Base-by-base conservation (phyloP, 2,113 vertebrate species). In the Toxostoma redivivum region DNA sequence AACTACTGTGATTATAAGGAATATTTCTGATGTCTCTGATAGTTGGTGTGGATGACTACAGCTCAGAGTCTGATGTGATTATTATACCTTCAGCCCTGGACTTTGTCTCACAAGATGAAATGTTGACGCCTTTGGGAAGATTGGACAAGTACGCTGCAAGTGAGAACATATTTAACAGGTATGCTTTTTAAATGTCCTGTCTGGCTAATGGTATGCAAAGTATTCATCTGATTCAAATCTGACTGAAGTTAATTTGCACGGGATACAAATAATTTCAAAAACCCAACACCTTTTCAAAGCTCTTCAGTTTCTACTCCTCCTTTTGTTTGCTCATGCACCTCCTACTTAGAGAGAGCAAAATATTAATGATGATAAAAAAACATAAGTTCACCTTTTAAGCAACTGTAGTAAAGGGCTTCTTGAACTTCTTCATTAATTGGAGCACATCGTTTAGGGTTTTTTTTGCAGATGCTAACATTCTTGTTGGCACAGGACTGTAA, bases 61-160 rank as follows among this genome's bases (percentile, higher is more conserved):
- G 98, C 98, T 99, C 98, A 98, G 98, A 99, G 98, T 99, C 98
- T 99, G 98, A 99, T 98, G 97, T 98, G 98, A 98, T 99, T 98
- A 98, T 99, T 98, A 97, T 98, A 97, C 98, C 98, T 98, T 98
- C 98, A 99, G 98, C 98, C 98, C 97, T 99, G 98, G 99, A 99
- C 98, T 99, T 99, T 97, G 98, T 99, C 97, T 98, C 98, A 97
- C 98, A 99, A 98, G 99, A 99, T 99, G 99, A 99, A 97, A 98
- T 99, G 98, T 98, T 99, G 98, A 99, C 98, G 38, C 98, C 99
- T 65, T 96, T 99, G 98, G 98, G 98, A 95, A 98, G 98, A 97
- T 90, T 99, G 98, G 98, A 99, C 98, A 99, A 99, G 98, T 99
- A 99, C 98, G 98, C 98, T 97, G 97, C 98, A 95, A 99, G 99